phyloP scores from a whole-genome alignment of 2,888 invertebrate species.

The Coenonympha glycerion region DNA sequence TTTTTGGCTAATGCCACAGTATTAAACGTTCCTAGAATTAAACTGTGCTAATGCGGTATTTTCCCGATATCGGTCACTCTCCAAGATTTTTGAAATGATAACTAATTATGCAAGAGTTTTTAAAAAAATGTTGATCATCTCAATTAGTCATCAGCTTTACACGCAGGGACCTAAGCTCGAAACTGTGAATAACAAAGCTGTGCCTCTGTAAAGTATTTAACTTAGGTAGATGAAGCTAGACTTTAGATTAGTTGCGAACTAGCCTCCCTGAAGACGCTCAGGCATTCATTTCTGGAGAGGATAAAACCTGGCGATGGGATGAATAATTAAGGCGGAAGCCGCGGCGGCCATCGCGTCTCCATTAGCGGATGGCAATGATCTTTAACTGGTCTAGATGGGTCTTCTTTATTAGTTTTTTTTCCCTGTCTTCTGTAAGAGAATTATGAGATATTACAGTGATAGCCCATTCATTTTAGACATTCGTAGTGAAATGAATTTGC shows the following conservation, averaged over 20 bases:
- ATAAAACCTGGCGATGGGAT: constrained; percentile 33
- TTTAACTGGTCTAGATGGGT: background rate
- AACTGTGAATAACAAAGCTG: background rate
- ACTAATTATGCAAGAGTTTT: too few species aligned
- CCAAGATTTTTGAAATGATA: too few species aligned
- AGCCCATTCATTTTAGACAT: too few species aligned
- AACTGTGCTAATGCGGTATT: too few species aligned
- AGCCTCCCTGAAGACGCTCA: constrained; percentile 6
- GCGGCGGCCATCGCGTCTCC: constrained; percentile 45
- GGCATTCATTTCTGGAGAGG: constrained; percentile 13
- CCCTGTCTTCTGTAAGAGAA: too few species aligned
- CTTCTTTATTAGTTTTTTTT: too few species aligned
- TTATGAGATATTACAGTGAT: too few species aligned
- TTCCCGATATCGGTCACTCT: too few species aligned
- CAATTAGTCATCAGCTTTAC: background rate
- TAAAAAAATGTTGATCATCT: too few species aligned
- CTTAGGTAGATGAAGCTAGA: background rate
- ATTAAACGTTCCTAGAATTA: too few species aligned
- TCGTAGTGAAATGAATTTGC: too few species aligned
- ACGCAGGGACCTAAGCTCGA: background rate
- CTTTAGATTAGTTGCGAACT: constrained; percentile 7
- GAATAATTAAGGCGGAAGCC: constrained; percentile 53
- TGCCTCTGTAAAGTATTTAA: background rate
- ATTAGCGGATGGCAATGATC: constrained; percentile 35
- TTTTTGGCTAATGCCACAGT: too few species aligned